These are phyloP conservation scores for Trichechus manatus DNA, from an alignment of 2,113 vertebrate species.

Conservation along the genomic window DNA sequence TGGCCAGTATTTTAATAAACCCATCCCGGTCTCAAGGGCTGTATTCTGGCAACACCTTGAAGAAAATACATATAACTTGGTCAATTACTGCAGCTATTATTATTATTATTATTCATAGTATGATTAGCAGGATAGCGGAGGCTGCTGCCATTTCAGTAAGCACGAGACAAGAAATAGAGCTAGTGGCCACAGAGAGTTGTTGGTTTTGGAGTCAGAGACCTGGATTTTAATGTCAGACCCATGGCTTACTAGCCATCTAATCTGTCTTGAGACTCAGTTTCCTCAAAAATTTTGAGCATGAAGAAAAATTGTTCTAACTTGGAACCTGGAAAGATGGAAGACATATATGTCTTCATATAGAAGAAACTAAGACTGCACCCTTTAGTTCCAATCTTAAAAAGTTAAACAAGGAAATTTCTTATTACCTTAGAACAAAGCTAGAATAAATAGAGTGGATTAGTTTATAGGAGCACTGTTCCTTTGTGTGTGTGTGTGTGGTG, in stretches of 20 bases:
- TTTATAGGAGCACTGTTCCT: background rate
- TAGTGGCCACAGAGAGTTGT: background rate
- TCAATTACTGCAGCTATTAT: background rate
- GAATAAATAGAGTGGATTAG: background rate
- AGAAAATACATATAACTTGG: background rate
- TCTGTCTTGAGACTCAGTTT: background rate
- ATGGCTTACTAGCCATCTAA: background rate
- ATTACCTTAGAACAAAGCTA: background rate
- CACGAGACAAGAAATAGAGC: background rate
- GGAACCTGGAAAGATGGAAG: background rate
- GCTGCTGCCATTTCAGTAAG: background rate
- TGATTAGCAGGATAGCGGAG: background rate
- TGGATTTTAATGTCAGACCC: background rate
- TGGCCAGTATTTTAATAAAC: background rate
- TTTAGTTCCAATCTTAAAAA: background rate
- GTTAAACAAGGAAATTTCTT: constrained; percentile 31
- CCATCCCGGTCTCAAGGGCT: background rate
- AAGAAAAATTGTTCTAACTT: background rate
- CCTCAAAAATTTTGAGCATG: background rate
- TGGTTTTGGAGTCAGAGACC: background rate
- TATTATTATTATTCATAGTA: background rate
- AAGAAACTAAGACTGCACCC: too few species aligned
- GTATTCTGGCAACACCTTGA: background rate
- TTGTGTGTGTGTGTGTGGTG: background rate
- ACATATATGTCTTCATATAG: too few species aligned